Percentiles rank a stretch among this genome's conserved stretches.
Evolutionary conservation across 2,797 vertebrate genomes (phyloP).

Genomic region (Hyperoplus immaculatus): DNA sequence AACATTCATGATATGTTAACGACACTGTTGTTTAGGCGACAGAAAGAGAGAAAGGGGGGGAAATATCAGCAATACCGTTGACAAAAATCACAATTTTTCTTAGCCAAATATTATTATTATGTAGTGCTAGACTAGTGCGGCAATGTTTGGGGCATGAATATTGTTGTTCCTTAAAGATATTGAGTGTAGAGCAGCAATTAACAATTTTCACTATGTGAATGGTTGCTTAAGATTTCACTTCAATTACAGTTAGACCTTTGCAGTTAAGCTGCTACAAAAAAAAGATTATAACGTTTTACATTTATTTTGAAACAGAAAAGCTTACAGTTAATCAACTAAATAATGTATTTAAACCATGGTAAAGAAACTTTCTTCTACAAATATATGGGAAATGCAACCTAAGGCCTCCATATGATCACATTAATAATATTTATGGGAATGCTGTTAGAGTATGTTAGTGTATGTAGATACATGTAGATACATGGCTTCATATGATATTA

Average conservation of each 20-base stretch:
- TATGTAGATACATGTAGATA: neutral
- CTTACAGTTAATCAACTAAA: too few relatives aligned
- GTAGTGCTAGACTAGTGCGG: neutral
- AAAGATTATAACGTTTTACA: too few relatives aligned
- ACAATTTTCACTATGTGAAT: neutral
- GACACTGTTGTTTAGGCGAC: neutral
- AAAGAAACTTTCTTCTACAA: neutral
- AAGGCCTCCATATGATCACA: too few relatives aligned
- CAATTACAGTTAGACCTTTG: neutral
- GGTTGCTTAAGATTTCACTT: neutral
- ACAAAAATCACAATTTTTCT: neutral
- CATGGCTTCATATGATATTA: neutral
- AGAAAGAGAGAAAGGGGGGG: neutral
- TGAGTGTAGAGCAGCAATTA: neutral
- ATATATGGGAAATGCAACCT: neutral
- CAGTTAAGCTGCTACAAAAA: too few relatives aligned
- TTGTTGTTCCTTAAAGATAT: neutral
- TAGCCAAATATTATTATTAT: neutral
- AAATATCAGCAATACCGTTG: neutral
- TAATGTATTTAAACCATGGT: too few relatives aligned
- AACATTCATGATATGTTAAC: neutral
- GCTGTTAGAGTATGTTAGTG: too few relatives aligned
- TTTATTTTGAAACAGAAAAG: neutral
- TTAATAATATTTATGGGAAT: neutral
- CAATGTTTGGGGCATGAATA: neutral